Evolutionary conservation across 2,113 vertebrate species (phyloP).

Genomic region (Myocastor coypus): DNA sequence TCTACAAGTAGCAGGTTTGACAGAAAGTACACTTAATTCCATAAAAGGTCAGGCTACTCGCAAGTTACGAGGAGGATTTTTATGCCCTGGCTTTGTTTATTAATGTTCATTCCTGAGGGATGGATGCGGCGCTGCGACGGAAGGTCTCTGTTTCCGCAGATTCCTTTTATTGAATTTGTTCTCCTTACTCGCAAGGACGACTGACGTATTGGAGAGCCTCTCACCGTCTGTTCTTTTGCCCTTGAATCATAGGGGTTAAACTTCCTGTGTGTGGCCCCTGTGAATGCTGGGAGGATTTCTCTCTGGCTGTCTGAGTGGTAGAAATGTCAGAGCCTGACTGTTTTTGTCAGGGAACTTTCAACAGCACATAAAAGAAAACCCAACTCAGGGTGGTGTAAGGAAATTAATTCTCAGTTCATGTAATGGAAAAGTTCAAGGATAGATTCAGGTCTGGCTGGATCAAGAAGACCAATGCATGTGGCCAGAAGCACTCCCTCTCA

Average conservation of each 20-base stretch:
- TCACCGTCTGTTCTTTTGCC: not conserved
- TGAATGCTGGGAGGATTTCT: not conserved
- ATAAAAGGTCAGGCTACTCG: slow-evolving; percentile 72
- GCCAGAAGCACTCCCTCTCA: not conserved
- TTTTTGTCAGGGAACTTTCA: not conserved
- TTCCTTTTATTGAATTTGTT: slow-evolving; percentile 61
- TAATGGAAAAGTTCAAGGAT: not conserved
- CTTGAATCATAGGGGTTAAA: not conserved
- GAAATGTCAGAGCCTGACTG: slow-evolving; percentile 49
- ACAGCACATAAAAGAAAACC: not conserved
- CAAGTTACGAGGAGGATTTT: slow-evolving; percentile 52
- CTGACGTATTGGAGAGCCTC: not conserved
- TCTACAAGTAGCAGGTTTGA: slow-evolving; percentile 34
- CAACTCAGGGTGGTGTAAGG: not conserved
- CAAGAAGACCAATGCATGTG: not conserved
- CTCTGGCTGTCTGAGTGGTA: not conserved
- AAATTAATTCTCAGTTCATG: not conserved
- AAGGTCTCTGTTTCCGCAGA: not conserved
- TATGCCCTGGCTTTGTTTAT: slow-evolving; percentile 46
- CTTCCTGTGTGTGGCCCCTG: not conserved
- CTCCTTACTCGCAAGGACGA: not conserved
- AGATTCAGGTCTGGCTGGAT: slow-evolving; percentile 26
- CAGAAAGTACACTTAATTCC: slow-evolving; percentile 64
- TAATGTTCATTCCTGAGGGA: slow-evolving; percentile 58
- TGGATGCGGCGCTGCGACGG: not conserved